Conservation (phyloP, 2,113 vertebrate species). For the Tamias sibiricus region DNA sequence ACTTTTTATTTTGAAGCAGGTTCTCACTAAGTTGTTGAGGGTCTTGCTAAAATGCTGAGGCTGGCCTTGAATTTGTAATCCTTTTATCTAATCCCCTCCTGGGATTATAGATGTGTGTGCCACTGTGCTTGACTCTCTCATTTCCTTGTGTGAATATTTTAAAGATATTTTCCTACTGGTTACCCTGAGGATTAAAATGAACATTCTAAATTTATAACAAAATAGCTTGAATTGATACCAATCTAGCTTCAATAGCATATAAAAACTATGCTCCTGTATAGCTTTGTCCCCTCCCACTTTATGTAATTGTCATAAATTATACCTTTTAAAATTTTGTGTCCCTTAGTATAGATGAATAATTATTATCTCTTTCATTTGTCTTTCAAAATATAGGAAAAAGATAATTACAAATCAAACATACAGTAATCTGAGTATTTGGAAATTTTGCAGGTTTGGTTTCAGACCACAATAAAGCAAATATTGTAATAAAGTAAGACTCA, state of each 20-base stretch:
- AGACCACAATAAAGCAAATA: neutral
- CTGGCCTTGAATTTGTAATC: too few relatives aligned
- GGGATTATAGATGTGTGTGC: too few relatives aligned
- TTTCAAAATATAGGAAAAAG: neutral
- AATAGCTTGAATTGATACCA: neutral
- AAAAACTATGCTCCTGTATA: neutral
- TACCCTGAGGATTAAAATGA: neutral
- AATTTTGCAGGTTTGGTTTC: neutral
- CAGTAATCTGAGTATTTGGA: neutral
- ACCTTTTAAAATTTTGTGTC: neutral
- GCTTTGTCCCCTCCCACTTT: neutral
- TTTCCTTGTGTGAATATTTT: neutral
- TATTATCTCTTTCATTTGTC: neutral
- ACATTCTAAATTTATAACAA: neutral
- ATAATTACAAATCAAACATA: neutral
- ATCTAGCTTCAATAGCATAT: neutral
- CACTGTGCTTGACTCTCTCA: neutral
- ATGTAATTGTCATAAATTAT: neutral
- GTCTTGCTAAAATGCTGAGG: too few relatives aligned
- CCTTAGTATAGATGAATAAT: neutral
- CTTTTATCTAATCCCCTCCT: too few relatives aligned
- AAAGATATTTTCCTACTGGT: neutral
- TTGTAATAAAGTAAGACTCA: neutral
- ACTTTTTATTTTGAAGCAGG: too few relatives aligned
- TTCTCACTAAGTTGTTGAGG: too few relatives aligned